Base-by-base conservation (phyloP, 2,888 invertebrate genomes). In the Anthrax anthrax region DNA sequence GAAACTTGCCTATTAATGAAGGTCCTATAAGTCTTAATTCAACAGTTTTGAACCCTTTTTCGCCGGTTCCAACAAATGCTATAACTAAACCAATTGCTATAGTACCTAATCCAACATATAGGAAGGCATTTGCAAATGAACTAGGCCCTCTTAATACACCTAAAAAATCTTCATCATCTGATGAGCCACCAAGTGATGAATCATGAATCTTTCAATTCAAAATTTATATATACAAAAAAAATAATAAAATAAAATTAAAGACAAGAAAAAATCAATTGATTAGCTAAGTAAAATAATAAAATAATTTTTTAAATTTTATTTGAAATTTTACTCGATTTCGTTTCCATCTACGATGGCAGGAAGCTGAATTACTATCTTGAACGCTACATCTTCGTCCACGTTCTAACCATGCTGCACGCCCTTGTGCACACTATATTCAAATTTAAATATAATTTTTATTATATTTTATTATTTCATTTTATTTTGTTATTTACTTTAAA, bases 61-160 rank as follows among this genome's bases (percentile, higher is more conserved):
- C 89, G 60, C 89, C 89, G 54, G 88, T 86, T 57, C 88, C 89
- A 54, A 89, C 88, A 72, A 89, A 88, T 64, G 86, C 85, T 58
- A 89, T 85, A 58, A 89, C 84, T 59, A 87, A 78, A 47, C 89
- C 90, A 56, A 89, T 73, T 19, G 88, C 84, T 50, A 87, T 80
- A 19, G 81, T 84, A 55, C 82, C 85, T 55, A 90, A 76, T 46
- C 89, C 89, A 43, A 88, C 84, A 69, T 89, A 89, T 47, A 90
- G 76, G 53, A 89, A 76, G 52, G 86, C 81, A 65, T 82, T 82
- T 55, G 87, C 87, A 52, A 86, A 85, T 43, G 86, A 85, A 71
- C 84, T 85, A 55, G 84, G 81, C 56, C 78, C 80, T 45, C 72
- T 65, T 55, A 76, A 72, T 52, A 80, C 78, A 53, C 73, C 73